Conservation (phyloP, 2,888 invertebrate species). For the Eupeodes latifasciatus region DNA sequence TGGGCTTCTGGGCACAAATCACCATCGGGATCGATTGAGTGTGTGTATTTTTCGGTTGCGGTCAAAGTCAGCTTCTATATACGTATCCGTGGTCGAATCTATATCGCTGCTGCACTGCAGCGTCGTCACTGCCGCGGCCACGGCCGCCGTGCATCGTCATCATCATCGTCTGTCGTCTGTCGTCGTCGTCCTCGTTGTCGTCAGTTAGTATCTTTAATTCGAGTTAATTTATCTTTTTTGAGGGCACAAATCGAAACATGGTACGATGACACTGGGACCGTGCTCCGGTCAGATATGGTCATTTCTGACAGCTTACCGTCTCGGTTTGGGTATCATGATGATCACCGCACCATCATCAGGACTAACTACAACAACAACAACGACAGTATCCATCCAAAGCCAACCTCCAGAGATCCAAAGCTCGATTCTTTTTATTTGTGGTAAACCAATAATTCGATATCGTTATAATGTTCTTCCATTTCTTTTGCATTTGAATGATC, state of each 20-base stretch:
- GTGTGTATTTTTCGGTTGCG: conserved; percentile 66
- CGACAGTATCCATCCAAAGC: background rate
- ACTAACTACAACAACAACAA: background rate
- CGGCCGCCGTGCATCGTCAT: background rate
- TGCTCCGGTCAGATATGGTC: conserved; percentile 72
- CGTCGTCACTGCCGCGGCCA: background rate
- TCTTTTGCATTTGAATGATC: conserved; percentile 59
- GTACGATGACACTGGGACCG: conserved; percentile 72
- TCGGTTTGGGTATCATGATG: conserved; percentile 61
- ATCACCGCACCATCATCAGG: conserved; percentile 30
- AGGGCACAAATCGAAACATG: conserved; percentile 71
- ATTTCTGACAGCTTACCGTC: conserved; percentile 74
- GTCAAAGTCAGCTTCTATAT: conserved; percentile 49
- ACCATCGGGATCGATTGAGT: conserved; percentile 35
- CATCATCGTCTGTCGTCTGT: conserved; percentile 23
- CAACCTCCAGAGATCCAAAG: background rate
- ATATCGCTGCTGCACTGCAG: background rate
- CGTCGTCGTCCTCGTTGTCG: conserved; percentile 29
- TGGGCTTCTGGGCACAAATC: conserved; percentile 18
- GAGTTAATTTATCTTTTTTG: conserved; percentile 75
- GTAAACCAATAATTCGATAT: conserved; percentile 51
- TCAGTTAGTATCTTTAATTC: conserved; percentile 66
- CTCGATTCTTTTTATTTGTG: conserved; percentile 22
- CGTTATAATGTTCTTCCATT: conserved; percentile 26
- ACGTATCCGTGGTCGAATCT: background rate